These are phyloP conservation scores for Chouioia cunea DNA, from an alignment of 2,888 invertebrate species.

Conservation along the genomic window DNA sequence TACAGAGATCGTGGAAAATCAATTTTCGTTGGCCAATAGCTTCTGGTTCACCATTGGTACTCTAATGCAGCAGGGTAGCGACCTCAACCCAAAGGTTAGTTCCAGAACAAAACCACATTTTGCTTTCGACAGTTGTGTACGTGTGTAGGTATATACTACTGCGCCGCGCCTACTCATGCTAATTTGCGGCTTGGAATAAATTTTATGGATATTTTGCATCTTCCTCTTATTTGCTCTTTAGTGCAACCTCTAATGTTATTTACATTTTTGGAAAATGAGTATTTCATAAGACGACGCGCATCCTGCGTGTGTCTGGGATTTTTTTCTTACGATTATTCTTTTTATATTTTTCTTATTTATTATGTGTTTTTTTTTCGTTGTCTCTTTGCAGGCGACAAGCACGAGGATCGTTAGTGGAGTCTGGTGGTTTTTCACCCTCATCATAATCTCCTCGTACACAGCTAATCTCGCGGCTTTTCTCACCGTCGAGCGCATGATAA, in stretches of 20 bases:
- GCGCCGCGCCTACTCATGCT: too few relatives aligned
- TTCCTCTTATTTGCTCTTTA: not conserved
- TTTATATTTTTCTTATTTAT: too few relatives aligned
- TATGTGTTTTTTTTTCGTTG: too few relatives aligned
- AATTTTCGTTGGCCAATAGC: constrained; percentile 85
- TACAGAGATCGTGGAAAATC: constrained; percentile 77
- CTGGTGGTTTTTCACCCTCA: constrained; percentile 95
- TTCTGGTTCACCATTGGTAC: constrained; percentile 93
- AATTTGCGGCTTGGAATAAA: constrained; percentile 2
- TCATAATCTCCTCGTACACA: constrained; percentile 92
- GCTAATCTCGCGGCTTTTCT: constrained; percentile 93
- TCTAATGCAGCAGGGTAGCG: constrained; percentile 87
- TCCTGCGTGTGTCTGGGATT: too few relatives aligned
- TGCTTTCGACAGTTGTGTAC: too few relatives aligned
- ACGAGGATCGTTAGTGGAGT: constrained; percentile 87
- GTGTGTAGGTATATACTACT: too few relatives aligned
- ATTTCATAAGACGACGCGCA: too few relatives aligned
- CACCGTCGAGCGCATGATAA: constrained; percentile 89
- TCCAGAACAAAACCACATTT: not conserved
- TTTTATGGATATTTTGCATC: not conserved
- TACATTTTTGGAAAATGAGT: constrained; percentile 4
- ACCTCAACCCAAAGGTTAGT: constrained; percentile 80
- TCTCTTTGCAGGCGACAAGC: constrained; percentile 73
- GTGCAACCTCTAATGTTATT: not conserved
- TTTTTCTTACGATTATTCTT: too few relatives aligned